A percentile compares a stretch with the other conserved stretches of the same genome.
Evolutionary conservation across 1,140 invertebrate genomes (phyloP).

Genomic region (Pogonus chalceus): DNA sequence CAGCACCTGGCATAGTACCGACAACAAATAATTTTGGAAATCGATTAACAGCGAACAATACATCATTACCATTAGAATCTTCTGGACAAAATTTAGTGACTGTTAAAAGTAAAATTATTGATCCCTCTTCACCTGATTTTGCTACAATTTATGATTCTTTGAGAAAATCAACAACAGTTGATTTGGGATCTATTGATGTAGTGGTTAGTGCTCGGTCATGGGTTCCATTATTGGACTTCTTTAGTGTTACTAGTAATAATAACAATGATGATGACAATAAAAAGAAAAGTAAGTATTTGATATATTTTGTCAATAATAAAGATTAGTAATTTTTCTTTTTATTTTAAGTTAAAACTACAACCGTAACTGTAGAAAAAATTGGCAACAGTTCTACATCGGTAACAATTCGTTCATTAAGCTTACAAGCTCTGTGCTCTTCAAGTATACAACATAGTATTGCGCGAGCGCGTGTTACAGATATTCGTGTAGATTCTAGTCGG

Average conservation of each 20-base stretch:
- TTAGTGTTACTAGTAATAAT: conserved; percentile 45
- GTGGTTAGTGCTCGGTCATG: conserved; percentile 87
- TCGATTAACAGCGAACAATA: not conserved
- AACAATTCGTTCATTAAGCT: not conserved
- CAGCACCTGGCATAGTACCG: too few relatives aligned
- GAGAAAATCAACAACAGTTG: conserved; percentile 48
- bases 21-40: not conserved
- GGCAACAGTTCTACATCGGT: not conserved
- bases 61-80: not conserved
- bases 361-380: not conserved
- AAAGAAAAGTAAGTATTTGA: too few relatives aligned
- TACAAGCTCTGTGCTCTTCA: not conserved
- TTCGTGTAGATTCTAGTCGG: not conserved
- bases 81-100: conserved; percentile 39
- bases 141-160: conserved; percentile 42
- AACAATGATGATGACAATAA: not conserved
- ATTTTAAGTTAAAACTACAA: not conserved
- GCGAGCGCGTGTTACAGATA: not conserved
- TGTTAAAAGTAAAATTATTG: conserved; percentile 48
- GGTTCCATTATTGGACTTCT: conserved; percentile 89
- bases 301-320: too few relatives aligned
- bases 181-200: conserved; percentile 86
- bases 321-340: too few relatives aligned
- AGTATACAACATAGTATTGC: not conserved
- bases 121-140: conserved; percentile 48